These are phyloP conservation scores for Drosophila leontia DNA, from an alignment of 1,140 invertebrate species.

Conservation along the genomic window DNA sequence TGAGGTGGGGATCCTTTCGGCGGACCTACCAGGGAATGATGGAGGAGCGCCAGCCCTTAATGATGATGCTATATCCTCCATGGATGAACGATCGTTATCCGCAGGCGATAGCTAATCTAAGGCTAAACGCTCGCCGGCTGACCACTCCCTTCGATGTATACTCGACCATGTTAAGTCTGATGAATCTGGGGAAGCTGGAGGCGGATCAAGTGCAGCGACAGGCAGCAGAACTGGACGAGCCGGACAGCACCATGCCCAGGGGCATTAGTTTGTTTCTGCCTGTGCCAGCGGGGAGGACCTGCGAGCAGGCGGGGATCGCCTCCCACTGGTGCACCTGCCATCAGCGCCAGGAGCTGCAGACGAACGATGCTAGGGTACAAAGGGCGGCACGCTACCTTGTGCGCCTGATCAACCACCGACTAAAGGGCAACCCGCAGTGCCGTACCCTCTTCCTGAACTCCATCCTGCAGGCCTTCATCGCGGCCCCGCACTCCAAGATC, in stretches of 20 bases:
- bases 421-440: conserved; percentile 88
- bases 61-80: conserved; percentile 91
- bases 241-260: conserved; percentile 81
- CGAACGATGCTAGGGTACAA: conserved; percentile 85
- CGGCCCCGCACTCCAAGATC: conserved; percentile 74
- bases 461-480: conserved; percentile 73
- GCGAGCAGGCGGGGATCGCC: conserved; percentile 90
- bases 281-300: conserved; percentile 90
- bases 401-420: conserved; percentile 87
- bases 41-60: conserved; percentile 95
- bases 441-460: conserved; percentile 81
- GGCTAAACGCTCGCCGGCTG: conserved; percentile 89
- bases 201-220: conserved; percentile 63
- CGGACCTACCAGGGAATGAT: conserved; percentile 91
- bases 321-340: conserved; percentile 95
- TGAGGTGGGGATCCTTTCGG: conserved; percentile 91
- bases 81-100: conserved; percentile 89
- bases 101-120: conserved; percentile 88
- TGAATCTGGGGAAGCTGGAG: conserved; percentile 85
- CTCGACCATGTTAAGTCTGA: conserved; percentile 87
- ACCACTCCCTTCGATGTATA: conserved; percentile 94
- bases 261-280: conserved; percentile 92
- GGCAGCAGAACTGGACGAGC: conserved; percentile 56
- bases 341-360: conserved; percentile 86
- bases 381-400: conserved; percentile 87